Base-by-base conservation (phyloP, 2,113 vertebrate species). In the Takifugu bimaculatus region DNA sequence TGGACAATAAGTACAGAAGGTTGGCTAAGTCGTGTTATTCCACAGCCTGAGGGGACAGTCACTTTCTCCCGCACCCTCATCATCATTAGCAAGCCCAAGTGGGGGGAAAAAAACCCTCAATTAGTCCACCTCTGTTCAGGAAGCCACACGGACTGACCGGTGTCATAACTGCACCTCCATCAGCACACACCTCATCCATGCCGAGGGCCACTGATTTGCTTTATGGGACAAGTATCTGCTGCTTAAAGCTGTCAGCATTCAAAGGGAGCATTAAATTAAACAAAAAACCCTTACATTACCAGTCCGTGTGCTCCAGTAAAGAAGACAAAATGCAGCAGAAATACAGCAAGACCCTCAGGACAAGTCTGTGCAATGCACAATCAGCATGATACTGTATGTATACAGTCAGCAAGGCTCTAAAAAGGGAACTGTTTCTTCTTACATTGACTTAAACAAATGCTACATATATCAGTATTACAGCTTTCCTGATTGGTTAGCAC, bases 1-100 rank as follows among this genome's bases (percentile, higher is more conserved):
- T 91, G 90, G 90, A 91, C 90, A 92, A 91, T 91, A 92, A 92
- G 86, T 91, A 92, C 91, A 90, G 88, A 88, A 76, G 88, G 82
- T 84, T 85, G 85, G 83, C 84, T 83, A 84, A 86, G 83, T 87
- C 80, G 83, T 74, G 73, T 82, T 75, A 88, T 88, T 70, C 76
- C 69, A 88, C 85, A 87, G 91, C 90, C 89, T 84, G 53, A 82
- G 89, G 90, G 86, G 89, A 90, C 86, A 86, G 51, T 69, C 60
- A 73, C 86, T 12, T 85, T 79, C 87, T 82, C 65, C 80, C 65
- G 51, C 75, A 86, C 74, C 81, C 87, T 88, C 85, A 89, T 90
- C 88, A 88, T 90, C 87, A 92, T 91, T 89, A 91, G 88, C 88
- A 84, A 69, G 69, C 72, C 48, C 50, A 79, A 79, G 87, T 84